Evolutionary conservation across 2,797 vertebrate genomes (phyloP).

Genomic region (Acanthis flammea): DNA sequence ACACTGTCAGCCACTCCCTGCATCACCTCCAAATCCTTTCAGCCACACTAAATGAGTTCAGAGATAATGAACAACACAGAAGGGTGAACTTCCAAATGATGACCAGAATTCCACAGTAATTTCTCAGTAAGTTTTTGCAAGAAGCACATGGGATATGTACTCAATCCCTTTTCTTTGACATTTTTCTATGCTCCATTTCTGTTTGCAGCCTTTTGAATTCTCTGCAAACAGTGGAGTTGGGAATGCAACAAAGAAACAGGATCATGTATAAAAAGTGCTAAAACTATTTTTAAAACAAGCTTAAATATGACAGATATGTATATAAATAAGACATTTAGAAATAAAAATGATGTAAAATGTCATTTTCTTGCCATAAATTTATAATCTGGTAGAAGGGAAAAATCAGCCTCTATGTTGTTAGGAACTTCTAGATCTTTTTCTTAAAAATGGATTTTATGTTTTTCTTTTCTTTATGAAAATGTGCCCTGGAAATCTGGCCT

Average conservation of each 20-base stretch:
- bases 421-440: background rate
- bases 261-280: background rate
- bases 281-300: background rate
- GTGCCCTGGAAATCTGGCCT: background rate
- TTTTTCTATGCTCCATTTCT: background rate
- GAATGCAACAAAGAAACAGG: background rate
- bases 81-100: background rate
- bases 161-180: background rate
- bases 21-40: background rate
- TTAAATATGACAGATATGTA: background rate
- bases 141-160: background rate
- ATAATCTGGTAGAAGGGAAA: background rate
- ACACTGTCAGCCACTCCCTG: background rate
- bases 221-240: background rate
- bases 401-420: background rate
- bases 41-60: background rate
- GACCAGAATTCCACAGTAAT: background rate
- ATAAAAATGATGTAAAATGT: background rate
- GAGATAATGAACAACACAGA: background rate
- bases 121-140: background rate
- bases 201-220: background rate
- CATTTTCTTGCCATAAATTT: background rate
- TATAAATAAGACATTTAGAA: background rate
- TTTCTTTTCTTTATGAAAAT: background rate
- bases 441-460: background rate